These are phyloP conservation scores for Montipora sp. DNA, from an alignment of 64 coral and sea anemone genomes.

Conservation along the genomic window DNA sequence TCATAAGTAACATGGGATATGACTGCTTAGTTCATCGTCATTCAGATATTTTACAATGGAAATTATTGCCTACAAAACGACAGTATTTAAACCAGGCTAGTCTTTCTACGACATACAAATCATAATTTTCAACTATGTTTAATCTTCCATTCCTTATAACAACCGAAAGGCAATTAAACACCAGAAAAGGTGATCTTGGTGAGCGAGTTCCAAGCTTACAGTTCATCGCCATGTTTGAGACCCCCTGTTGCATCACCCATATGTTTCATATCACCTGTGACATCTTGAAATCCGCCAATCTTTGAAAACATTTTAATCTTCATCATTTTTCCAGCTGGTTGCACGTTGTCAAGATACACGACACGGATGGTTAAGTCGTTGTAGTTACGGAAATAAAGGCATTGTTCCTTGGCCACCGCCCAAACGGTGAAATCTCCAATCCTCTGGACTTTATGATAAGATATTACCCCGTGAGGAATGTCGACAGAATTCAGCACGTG, in stretches of 20 bases:
- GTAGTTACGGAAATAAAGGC: neutral
- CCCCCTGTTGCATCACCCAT: neutral
- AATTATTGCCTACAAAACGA: too few species aligned
- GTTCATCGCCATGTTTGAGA: neutral
- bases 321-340: neutral
- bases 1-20: too few species aligned
- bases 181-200: too few species aligned
- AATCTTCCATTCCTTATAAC: too few species aligned
- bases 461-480: slow-evolving; percentile 18
- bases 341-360: slow-evolving; percentile 29
- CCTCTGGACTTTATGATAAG: neutral
- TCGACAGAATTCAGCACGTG: slow-evolving; percentile 35
- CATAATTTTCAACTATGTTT: too few species aligned
- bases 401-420: slow-evolving; percentile 20
- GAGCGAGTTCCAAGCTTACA: neutral
- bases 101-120: too few species aligned
- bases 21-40: too few species aligned
- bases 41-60: too few species aligned
- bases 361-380: slow-evolving; percentile 31
- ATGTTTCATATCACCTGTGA: neutral
- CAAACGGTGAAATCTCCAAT: slow-evolving; percentile 5
- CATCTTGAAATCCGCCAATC: slow-evolving; percentile 5
- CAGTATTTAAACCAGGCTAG: too few species aligned
- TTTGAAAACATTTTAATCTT: too few species aligned
- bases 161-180: too few species aligned